Conservation (phyloP, 2,888 invertebrate genomes). For the Thymelicus lineola region DNA sequence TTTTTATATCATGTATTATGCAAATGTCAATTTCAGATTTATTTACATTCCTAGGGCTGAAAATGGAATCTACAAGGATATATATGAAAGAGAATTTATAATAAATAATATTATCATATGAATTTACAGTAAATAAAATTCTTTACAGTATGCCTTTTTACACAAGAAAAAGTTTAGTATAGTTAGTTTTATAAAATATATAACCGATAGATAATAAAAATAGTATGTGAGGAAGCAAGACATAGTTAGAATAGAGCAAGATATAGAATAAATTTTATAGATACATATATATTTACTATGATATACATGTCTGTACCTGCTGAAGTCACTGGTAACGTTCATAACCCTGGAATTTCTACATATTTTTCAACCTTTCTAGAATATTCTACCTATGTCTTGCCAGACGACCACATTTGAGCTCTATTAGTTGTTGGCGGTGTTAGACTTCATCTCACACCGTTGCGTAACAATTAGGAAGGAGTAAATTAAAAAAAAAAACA, state of each 20-base stretch:
- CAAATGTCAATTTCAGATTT: too few species aligned
- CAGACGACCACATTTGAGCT: conserved; percentile 82
- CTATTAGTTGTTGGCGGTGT: conserved; percentile 60
- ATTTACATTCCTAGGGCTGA: too few species aligned
- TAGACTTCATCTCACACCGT: conserved; percentile 55
- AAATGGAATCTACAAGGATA: too few species aligned
- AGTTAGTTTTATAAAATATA: conserved; percentile 41
- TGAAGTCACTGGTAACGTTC: conserved; percentile 52
- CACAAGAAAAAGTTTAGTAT: conserved; percentile 10
- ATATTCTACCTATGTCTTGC: conserved; percentile 78
- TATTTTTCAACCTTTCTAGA: conserved; percentile 50
- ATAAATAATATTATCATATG: neutral
- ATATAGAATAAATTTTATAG: conserved; percentile 54
- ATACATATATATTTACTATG: conserved; percentile 50
- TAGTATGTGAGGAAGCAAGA: conserved; percentile 81
- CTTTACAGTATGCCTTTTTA: neutral
- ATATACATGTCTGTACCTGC: conserved; percentile 62
- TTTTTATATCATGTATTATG: too few species aligned
- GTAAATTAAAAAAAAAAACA: neutral
- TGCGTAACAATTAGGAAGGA: conserved; percentile 51
- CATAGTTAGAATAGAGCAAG: conserved; percentile 79
- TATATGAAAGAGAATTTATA: neutral
- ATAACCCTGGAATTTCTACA: conserved; percentile 33
- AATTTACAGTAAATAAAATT: neutral
- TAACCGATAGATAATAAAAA: conserved; percentile 23